Base-by-base conservation (phyloP, 2,113 vertebrate genomes). In the Terrapene triunguis region DNA sequence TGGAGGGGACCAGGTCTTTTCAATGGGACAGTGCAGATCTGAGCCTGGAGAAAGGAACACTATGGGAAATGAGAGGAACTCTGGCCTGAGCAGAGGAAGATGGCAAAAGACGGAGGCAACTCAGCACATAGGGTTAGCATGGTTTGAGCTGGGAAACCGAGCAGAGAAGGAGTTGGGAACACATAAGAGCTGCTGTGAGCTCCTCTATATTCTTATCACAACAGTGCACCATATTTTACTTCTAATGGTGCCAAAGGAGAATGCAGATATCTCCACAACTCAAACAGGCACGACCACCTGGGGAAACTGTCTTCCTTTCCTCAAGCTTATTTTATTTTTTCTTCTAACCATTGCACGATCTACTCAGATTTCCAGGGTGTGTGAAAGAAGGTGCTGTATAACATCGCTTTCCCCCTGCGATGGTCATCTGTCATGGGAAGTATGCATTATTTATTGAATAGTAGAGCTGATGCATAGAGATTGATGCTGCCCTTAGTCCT, bases 381-480 rank as follows among this genome's bases (percentile, higher is more conserved):
- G 10, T 10, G 22, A 24, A 74, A 74, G 38, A 25, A 74, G 38
- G 10, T 74, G n/a, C 38, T 74, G 35, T 72, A 44, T 24, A 74
- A 74, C 42, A 1, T 8, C 38, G 89, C 86, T 94, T 21, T 8
- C 81, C 8, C 13, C 87, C 14, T 3, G 1, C 29, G 48, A 82
- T 82, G 88, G 55, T 42, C 38, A 38, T 35, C 3, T 0, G 35
- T 83, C 48, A 59, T 48, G 85, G 80, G 76, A 89, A 88, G 29
- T 55, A 44, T 95, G 87, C 35, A 38, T 94, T 96, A 93, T 95
- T 93, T 94, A 92, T 94, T 86, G 88, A n/a, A 81, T 80, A 2
- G 3, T 3, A 1, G 51, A 69, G 59, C n/a, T 69, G 80, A 82
- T n/a, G 48, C 1, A 3, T 29, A n/a, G 93, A 93, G 48, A n/a